Evolutionary conservation across 2,797 vertebrate genomes (phyloP).

Genomic region (Myotis findleyi): DNA sequence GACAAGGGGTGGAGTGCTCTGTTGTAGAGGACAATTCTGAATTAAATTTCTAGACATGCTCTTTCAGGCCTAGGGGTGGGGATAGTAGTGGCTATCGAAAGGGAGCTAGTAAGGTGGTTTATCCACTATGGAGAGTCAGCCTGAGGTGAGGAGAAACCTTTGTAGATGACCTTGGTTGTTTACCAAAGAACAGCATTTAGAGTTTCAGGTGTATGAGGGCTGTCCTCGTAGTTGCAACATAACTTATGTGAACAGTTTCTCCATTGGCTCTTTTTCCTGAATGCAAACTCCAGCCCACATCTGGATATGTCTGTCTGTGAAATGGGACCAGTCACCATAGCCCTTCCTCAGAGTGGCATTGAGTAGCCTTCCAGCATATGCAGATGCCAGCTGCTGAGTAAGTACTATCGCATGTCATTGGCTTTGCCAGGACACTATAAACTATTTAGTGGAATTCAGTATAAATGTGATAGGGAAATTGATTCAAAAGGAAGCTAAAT

Average conservation of each 20-base stretch:
- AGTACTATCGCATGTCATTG: neutral
- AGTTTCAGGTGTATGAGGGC: neutral
- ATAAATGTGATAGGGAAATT: neutral
- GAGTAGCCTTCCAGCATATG: neutral
- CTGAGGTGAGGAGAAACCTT: neutral
- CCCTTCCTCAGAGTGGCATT: neutral
- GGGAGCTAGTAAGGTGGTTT: neutral
- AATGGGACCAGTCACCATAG: neutral
- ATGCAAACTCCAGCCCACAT: neutral
- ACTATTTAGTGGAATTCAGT: constrained; percentile 17
- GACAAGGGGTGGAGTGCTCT: neutral
- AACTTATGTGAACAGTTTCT: neutral
- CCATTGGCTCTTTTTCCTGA: neutral
- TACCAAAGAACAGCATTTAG: neutral
- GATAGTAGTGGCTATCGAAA: neutral
- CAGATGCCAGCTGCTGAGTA: neutral
- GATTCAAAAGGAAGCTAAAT: constrained; percentile 52
- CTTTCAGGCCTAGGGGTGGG: neutral
- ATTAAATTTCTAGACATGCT: neutral
- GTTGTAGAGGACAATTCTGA: neutral
- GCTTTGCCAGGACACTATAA: neutral
- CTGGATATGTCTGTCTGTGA: constrained; percentile 8
- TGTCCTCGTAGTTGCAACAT: neutral
- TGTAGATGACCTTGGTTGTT: neutral
- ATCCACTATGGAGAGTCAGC: neutral